These are phyloP conservation scores for Dendrolimus houi DNA, from an alignment of 2,888 invertebrate species.

Conservation along the genomic window DNA sequence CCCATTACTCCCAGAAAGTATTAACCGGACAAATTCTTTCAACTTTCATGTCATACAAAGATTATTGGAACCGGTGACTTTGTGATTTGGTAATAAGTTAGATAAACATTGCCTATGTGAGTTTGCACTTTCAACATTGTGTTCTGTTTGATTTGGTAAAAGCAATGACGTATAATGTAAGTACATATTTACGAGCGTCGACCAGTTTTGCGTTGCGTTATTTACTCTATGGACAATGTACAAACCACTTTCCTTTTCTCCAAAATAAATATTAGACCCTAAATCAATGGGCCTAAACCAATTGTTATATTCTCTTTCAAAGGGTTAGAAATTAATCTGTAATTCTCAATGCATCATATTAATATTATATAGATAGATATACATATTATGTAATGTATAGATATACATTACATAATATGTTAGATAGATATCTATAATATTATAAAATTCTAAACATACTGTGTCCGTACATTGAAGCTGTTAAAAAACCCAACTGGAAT, in stretches of 20 bases:
- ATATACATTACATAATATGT: no score
- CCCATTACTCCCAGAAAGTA: slow-evolving; percentile 19
- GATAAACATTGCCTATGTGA: slow-evolving; percentile 20
- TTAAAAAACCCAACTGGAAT: no score
- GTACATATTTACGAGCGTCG: slow-evolving; percentile 12
- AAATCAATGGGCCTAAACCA: no score
- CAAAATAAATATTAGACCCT: not conserved
- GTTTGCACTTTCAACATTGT: slow-evolving; percentile 26
- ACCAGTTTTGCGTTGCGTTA: slow-evolving; percentile 8
- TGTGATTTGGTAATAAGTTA: slow-evolving; percentile 27
- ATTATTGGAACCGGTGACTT: slow-evolving; percentile 19
- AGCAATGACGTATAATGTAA: slow-evolving; percentile 16
- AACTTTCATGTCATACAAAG: slow-evolving; percentile 24
- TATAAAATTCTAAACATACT: no score
- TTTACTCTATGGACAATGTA: not conserved
- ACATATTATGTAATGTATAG: no score
- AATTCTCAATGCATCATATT: no score
- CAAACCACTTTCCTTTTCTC: not conserved
- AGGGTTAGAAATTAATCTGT: no score
- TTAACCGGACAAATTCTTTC: slow-evolving; percentile 18
- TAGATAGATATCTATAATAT: no score
- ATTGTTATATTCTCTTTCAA: no score
- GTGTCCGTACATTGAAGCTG: no score
- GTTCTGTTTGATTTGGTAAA: slow-evolving; percentile 29
- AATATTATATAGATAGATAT: no score